Conservation (phyloP, 37 sponge, comb jelly and placozoan species). For the Eunapius fragilis region DNA sequence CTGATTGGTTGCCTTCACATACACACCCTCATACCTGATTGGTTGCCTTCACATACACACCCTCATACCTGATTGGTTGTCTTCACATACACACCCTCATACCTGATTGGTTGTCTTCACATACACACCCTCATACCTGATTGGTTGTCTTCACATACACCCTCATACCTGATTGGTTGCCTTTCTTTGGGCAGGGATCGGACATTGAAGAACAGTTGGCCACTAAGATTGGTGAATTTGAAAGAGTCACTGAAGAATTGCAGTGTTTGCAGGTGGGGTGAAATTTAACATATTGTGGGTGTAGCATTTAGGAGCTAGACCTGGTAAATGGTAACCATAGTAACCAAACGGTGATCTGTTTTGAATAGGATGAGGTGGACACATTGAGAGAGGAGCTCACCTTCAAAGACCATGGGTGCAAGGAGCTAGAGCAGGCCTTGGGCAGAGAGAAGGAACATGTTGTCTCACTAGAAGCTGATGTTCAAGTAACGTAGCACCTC, state of each 20-base stretch:
- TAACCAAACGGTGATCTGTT: neutral
- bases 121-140: too few relatives aligned
- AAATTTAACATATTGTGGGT: too few relatives aligned
- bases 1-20: too few relatives aligned
- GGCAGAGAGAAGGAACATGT: slow-evolving; percentile 53
- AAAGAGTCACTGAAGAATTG: slow-evolving; percentile 62
- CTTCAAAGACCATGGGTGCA: slow-evolving; percentile 60
- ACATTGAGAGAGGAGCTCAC: slow-evolving; percentile 73
- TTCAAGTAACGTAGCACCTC: slow-evolving; percentile 35
- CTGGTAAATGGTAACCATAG: neutral
- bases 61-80: too few relatives aligned
- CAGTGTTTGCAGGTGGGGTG: slow-evolving; percentile 73
- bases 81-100: too few relatives aligned
- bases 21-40: too few relatives aligned
- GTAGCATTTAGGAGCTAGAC: too few relatives aligned
- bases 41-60: too few relatives aligned
- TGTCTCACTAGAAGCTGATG: slow-evolving; percentile 40
- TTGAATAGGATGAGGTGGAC: slow-evolving; percentile 73
- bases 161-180: neutral
- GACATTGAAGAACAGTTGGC: slow-evolving; percentile 58
- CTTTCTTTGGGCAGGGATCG: slow-evolving; percentile 19
- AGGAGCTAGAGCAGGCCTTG: slow-evolving; percentile 43
- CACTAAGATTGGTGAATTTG: slow-evolving; percentile 20
- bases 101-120: too few relatives aligned
- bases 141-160: neutral